Evolutionary conservation across 92 coral and sea anemone species (phyloP).

Genomic region (Micromussa lordhowensis): DNA sequence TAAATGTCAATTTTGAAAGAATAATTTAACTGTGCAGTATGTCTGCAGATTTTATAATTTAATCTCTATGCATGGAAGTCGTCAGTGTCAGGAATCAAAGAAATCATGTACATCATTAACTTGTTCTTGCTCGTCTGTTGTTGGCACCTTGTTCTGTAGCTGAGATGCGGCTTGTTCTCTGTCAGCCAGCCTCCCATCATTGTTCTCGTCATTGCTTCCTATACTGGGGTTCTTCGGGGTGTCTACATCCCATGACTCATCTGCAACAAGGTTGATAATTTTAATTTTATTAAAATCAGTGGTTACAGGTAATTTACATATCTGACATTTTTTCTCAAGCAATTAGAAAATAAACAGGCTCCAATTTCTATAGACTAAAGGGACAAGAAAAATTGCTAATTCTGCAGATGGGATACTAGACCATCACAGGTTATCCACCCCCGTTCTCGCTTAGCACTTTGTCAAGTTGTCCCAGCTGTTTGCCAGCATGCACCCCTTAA

Average conservation of each 20-base stretch:
- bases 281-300: too few relatives aligned
- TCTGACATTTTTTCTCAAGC: neutral
- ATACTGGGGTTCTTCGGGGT: neutral
- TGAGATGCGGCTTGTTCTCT: neutral
- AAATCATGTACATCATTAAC: slow-evolving; percentile 65
- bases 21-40: neutral
- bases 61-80: neutral
- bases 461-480: neutral
- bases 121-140: slow-evolving; percentile 8
- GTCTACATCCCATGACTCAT: slow-evolving; percentile 59
- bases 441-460: too few relatives aligned
- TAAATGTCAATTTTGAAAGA: neutral
- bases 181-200: neutral
- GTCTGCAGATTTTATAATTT: neutral
- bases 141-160: slow-evolving; percentile 6
- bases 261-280: slow-evolving; percentile 10
- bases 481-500: neutral
- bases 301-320: too few relatives aligned
- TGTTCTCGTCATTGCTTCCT: slow-evolving; percentile 6
- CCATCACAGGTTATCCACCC: too few relatives aligned
- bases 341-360: neutral
- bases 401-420: too few relatives aligned
- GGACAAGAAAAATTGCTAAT: neutral
- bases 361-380: neutral
- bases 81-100: slow-evolving; percentile 72